phyloP scores from a whole-genome alignment of 2,888 invertebrate genomes.

The Heliothis peltigera region DNA sequence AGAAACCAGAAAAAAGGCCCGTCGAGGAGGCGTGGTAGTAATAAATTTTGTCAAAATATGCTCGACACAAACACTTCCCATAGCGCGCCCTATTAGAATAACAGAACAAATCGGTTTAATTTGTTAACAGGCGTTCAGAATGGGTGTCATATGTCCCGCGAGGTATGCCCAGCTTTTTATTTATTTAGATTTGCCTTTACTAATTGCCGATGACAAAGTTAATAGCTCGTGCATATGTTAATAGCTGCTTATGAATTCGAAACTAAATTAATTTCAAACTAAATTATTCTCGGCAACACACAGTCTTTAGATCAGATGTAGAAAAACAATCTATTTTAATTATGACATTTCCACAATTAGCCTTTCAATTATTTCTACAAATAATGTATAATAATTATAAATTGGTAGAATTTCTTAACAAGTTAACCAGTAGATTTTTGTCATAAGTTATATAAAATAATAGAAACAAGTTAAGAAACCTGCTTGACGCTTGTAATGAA shows the following conservation, averaged over 20 bases:
- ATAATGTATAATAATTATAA: too few relatives aligned
- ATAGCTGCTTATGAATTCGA: slow-evolving; percentile 71
- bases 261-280: too few relatives aligned
- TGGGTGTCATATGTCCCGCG: slow-evolving; percentile 86
- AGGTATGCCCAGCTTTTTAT: slow-evolving; percentile 74
- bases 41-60: slow-evolving; percentile 90
- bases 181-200: slow-evolving; percentile 85
- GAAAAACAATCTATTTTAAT: too few relatives aligned
- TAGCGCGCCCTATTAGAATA: slow-evolving; percentile 87
- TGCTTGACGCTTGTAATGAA: too few relatives aligned
- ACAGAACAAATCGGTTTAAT: slow-evolving; percentile 89
- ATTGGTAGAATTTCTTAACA: too few relatives aligned
- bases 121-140: slow-evolving; percentile 88
- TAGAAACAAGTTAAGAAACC: too few relatives aligned
- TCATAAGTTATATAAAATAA: too few relatives aligned
- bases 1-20: slow-evolving; percentile 77
- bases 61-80: slow-evolving; percentile 88
- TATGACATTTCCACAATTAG: too few relatives aligned
- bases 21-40: slow-evolving; percentile 86
- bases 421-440: too few relatives aligned
- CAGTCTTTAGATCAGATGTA: background rate
- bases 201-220: slow-evolving; percentile 88
- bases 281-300: slow-evolving; percentile 15
- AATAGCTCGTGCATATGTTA: slow-evolving; percentile 87
- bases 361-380: too few relatives aligned